Evolutionary conservation across 2,797 vertebrate species (phyloP).

Genomic region (Schizopygopsis pylzovi): DNA sequence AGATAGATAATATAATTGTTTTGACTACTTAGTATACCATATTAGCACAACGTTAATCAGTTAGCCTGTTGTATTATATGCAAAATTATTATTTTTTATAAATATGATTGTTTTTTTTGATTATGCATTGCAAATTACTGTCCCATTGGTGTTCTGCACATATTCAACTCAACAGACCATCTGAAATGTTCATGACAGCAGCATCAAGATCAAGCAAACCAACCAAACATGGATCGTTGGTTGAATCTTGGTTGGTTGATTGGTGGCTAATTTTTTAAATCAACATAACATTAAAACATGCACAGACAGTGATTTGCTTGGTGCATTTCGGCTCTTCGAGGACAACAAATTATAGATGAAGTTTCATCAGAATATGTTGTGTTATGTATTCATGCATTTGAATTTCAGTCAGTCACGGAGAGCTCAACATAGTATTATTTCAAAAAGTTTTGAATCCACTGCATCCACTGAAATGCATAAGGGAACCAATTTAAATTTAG

Average conservation of each 20-base stretch:
- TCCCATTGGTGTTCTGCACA: neutral
- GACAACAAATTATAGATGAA: neutral
- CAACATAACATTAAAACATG: neutral
- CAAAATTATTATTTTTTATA: neutral
- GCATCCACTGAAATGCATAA: neutral
- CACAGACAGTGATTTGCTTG: neutral
- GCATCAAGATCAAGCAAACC: neutral
- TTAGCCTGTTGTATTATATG: neutral
- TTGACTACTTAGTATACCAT: neutral
- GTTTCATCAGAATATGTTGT: neutral
- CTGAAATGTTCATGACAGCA: neutral
- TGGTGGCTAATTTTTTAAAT: neutral
- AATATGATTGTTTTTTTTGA: neutral
- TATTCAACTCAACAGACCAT: neutral
- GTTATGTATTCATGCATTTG: neutral
- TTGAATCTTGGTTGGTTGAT: neutral
- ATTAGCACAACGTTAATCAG: neutral
- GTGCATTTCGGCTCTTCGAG: neutral
- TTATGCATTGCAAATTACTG: neutral
- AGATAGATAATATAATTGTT: too few species aligned
- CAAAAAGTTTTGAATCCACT: neutral
- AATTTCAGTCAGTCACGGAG: conserved; percentile 7
- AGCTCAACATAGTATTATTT: conserved; percentile 13
- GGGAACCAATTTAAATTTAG: conserved; percentile 23
- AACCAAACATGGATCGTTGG: neutral